Evolutionary conservation across 2,888 invertebrate species (phyloP), one percentile per base, ranked within the genome.

Genomic region (Agelastica alni): DNA sequence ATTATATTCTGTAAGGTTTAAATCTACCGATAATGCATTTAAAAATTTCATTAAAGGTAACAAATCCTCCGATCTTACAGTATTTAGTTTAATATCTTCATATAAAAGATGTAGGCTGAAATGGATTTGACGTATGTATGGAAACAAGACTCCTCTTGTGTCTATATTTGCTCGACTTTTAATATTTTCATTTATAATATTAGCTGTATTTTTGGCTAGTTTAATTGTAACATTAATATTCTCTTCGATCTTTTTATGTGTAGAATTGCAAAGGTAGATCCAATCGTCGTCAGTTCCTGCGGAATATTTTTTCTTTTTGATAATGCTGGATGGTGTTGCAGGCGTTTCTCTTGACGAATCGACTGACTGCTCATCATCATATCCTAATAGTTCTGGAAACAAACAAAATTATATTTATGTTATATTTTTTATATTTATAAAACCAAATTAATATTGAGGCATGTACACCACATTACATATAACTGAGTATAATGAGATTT

Each of bases 11-110:
- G 82, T 78, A 49, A 91, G 78, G 51, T 84, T 82, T 66, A 96
- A 80, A 77, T 95, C 93, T 32, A 81, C 81, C 0, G 93, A 82
- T 32, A 96, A 72, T 70, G 89, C 90, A 69, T 88, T 85, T 26
- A 96, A 75, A 52, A 94, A 83, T 60, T 79, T 79, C 0, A 87
- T 89, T 31, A 96, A 70, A 0, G 85, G 80, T 47, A 83, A 81
- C 56, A 92, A 73, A 63, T 88, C 85, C 51, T 85, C 85, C 39
- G 83, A 81, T 61, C 89, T 77, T 0, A 90, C 77, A 0, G 84
- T 82, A 67, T 93, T 89, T 51, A 96, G 74, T 72, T 96, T 96
- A 3, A 93, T 79, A 70, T 96, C 95, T 80, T 96, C 96, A 69
- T 96, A 96, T 0, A 95, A 81, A 20, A 96, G 79, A 78, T 96